Percentiles rank a stretch among this genome's conserved stretches.
phyloP scores from a whole-genome alignment of 2,888 invertebrate species.

The Portevinia maculata region DNA sequence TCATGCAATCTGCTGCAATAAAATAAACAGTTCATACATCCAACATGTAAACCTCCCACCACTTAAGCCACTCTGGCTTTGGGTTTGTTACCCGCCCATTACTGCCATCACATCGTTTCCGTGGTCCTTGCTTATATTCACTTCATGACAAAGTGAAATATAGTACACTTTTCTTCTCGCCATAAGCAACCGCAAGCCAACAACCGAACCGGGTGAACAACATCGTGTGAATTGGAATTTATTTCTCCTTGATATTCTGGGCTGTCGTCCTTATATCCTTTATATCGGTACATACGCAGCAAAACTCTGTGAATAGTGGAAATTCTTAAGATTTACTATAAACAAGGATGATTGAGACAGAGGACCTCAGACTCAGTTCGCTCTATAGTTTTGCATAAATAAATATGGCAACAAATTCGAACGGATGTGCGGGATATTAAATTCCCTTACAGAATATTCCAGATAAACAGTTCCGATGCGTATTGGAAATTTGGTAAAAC shows the following conservation, averaged over 20 bases:
- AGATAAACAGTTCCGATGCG: conserved; percentile 11
- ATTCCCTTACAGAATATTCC: conserved; percentile 34
- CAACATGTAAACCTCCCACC: conserved; percentile 50
- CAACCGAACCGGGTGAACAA: conserved; percentile 21
- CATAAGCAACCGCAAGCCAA: conserved; percentile 44
- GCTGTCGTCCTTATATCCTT: conserved; percentile 38
- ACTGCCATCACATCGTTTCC: conserved; percentile 21
- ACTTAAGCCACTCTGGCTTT: conserved; percentile 40
- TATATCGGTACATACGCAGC: background rate
- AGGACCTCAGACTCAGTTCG: conserved; percentile 16
- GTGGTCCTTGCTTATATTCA: conserved; percentile 56
- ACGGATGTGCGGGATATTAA: conserved; percentile 48
- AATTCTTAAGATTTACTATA: conserved; percentile 68
- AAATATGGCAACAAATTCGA: conserved; percentile 49
- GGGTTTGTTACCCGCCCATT: conserved; percentile 11
- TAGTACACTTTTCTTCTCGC: conserved; percentile 49
- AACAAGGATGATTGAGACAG: conserved; percentile 68
- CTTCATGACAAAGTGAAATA: conserved; percentile 70
- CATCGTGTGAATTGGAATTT: conserved; percentile 72
- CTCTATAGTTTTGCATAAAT: conserved; percentile 22
- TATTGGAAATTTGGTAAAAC: conserved; percentile 28
- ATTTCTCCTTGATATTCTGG: conserved; percentile 65
- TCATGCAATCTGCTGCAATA: conserved; percentile 42
- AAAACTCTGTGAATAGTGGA: conserved; percentile 25
- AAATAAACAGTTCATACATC: conserved; percentile 65